Evolutionary conservation across 2,888 invertebrate species (phyloP).

Genomic region (Argynnis bischoffii): DNA sequence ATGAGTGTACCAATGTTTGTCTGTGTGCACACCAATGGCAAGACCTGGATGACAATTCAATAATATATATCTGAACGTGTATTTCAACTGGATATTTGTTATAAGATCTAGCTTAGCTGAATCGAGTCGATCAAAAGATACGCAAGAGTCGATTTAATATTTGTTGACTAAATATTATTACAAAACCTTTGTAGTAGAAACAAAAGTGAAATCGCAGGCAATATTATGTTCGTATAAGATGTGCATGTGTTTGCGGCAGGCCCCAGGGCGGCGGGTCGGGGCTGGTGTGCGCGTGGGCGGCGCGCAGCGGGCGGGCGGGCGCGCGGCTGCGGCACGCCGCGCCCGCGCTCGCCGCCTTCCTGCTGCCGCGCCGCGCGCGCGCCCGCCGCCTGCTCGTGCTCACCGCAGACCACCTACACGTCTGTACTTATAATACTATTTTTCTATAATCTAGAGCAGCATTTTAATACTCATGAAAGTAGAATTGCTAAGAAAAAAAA

Average conservation of each 20-base stretch:
- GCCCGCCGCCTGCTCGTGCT: constrained; percentile 14
- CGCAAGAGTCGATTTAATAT: no score
- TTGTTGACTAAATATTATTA: no score
- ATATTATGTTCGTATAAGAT: not conserved
- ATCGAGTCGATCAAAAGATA: no score
- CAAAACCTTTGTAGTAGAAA: not conserved
- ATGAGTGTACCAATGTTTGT: no score
- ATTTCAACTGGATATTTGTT: no score
- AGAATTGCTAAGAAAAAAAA: no score
- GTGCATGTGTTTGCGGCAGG: constrained; percentile 23
- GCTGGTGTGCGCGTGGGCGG: constrained; percentile 38
- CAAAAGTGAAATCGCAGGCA: not conserved
- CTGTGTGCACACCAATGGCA: no score
- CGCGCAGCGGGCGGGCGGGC: constrained; percentile 31
- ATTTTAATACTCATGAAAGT: no score
- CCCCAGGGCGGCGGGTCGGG: constrained; percentile 39
- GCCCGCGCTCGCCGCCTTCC: constrained; percentile 35
- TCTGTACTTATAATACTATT: not conserved
- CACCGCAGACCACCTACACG: constrained; percentile 6
- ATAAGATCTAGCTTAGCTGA: no score
- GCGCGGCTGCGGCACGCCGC: constrained; percentile 29
- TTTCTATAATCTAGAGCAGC: no score
- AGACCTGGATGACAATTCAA: no score
- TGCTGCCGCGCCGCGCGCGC: constrained; percentile 33
- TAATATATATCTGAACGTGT: no score